A percentile compares a stretch with the other conserved stretches of the same genome.
phyloP scores from a whole-genome alignment of 2,797 vertebrate species.

The Crocodylus rhombifer region DNA sequence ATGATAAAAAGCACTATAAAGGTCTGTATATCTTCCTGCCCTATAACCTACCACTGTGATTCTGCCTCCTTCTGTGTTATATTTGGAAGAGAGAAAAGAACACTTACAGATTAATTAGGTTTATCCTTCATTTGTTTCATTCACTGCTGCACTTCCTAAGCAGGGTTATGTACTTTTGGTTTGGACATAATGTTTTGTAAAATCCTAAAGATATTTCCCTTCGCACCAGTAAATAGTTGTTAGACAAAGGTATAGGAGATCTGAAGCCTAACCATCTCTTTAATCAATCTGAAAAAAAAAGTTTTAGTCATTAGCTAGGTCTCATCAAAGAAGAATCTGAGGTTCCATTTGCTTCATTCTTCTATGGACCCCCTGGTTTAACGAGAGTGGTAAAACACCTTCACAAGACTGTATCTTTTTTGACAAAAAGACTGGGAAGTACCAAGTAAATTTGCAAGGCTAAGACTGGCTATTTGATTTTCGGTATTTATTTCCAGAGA shows the following conservation, averaged over 20 bases:
- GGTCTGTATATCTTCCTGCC: background rate
- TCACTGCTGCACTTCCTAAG: background rate
- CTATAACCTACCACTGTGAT: too few species aligned
- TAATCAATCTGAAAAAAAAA: background rate
- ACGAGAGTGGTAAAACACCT: background rate
- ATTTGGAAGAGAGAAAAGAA: background rate
- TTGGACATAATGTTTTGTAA: background rate
- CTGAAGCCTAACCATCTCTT: background rate
- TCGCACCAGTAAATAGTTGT: background rate
- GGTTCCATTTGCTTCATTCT: background rate
- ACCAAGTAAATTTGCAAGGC: background rate
- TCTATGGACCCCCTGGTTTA: background rate
- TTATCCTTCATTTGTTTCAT: background rate
- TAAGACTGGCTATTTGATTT: background rate
- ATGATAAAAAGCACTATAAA: background rate
- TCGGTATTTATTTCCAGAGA: background rate
- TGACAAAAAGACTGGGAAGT: background rate
- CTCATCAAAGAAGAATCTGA: slow-evolving; percentile 8
- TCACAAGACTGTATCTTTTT: background rate
- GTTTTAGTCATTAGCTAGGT: background rate
- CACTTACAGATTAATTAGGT: background rate
- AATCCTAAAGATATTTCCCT: background rate
- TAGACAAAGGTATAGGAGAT: background rate
- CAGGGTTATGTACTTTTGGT: background rate
- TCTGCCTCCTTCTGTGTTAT: background rate